These are phyloP conservation scores for Grammomys dolichurus DNA, from an alignment of 2,113 vertebrate species.

Conservation along the genomic window DNA sequence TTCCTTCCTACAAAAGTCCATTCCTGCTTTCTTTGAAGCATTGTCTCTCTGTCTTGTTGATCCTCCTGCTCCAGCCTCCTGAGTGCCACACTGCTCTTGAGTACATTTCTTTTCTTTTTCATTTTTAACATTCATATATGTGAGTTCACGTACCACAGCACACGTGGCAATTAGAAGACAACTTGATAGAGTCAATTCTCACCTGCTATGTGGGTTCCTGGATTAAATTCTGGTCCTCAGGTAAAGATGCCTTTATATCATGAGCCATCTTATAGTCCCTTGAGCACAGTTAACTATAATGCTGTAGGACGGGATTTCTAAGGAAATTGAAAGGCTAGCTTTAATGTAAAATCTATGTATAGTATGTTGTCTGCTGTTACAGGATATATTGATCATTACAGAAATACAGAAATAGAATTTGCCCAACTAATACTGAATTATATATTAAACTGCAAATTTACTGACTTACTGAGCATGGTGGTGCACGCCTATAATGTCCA, in stretches of 20 bases:
- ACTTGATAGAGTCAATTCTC: neutral
- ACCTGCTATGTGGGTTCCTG: neutral
- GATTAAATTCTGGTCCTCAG: neutral
- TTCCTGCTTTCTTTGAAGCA: neutral
- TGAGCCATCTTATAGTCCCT: neutral
- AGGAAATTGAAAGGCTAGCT: neutral
- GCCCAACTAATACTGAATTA: neutral
- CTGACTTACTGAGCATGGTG: neutral
- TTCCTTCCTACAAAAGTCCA: neutral
- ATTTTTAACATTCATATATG: neutral
- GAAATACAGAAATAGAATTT: slow-evolving; percentile 13
- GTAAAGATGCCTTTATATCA: neutral
- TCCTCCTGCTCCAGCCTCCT: neutral
- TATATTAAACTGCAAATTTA: neutral
- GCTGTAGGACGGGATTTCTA: neutral
- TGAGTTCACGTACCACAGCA: neutral
- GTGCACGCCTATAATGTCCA: neutral
- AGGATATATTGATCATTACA: neutral
- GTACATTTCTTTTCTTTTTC: neutral
- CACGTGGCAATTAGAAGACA: neutral
- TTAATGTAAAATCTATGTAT: neutral
- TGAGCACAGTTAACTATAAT: neutral
- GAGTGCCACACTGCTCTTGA: neutral
- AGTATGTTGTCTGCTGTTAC: neutral
- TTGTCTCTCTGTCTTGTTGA: neutral